Evolutionary conservation across 2,113 vertebrate species (phyloP).

Genomic region (Rhynchopsitta pachyrhyncha): DNA sequence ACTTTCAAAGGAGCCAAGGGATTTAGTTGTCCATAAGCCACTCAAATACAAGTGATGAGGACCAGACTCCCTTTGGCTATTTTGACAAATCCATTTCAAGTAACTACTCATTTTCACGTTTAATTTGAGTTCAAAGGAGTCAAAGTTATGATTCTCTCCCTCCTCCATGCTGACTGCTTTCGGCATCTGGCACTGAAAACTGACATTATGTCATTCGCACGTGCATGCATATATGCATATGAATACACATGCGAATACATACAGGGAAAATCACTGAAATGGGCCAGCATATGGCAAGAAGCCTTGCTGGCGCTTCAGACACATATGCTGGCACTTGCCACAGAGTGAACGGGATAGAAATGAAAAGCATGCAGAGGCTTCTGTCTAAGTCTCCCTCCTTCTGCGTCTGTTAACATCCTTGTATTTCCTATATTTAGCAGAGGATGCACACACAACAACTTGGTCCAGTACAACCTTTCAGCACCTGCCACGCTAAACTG

Average conservation of each 20-base stretch:
- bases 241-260: neutral
- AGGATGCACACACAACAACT: neutral
- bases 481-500: neutral
- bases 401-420: neutral
- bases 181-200: conserved; percentile 25
- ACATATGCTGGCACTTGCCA: neutral
- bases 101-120: conserved; percentile 47
- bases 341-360: neutral
- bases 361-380: neutral
- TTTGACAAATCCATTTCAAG: conserved; percentile 61
- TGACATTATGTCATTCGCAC: conserved; percentile 48
- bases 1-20: conserved; percentile 38
- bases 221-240: conserved; percentile 52
- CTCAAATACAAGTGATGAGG: neutral
- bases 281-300: conserved; percentile 30
- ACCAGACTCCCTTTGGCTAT: conserved; percentile 53
- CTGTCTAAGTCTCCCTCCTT: neutral
- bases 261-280: neutral
- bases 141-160: conserved; percentile 19
- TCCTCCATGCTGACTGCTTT: neutral
- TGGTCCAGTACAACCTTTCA: neutral
- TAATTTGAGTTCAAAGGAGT: conserved; percentile 65
- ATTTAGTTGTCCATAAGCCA: conserved; percentile 47
- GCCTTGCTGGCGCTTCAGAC: neutral
- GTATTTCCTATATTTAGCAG: neutral